These are phyloP conservation scores for Paramormyrops kingsleyae DNA, from an alignment of 2,113 vertebrate species.

Conservation along the genomic window DNA sequence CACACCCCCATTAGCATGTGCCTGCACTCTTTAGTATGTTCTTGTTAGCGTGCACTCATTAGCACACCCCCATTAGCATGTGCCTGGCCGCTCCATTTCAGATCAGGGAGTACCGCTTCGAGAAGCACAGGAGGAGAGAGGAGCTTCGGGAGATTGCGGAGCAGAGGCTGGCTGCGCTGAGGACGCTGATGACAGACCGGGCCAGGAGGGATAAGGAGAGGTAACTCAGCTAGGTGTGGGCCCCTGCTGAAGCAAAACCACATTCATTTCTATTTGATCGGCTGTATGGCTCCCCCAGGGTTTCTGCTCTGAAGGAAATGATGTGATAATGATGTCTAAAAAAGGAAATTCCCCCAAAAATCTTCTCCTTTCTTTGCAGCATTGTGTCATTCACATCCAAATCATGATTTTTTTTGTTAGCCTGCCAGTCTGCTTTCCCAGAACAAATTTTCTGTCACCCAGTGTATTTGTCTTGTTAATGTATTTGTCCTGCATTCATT, in stretches of 20 bases:
- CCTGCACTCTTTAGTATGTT: constrained; percentile 3
- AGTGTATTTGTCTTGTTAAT: not conserved
- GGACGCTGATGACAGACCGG: constrained; percentile 73
- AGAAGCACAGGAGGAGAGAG: constrained; percentile 69
- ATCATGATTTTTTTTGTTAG: not conserved
- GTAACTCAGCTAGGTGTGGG: constrained; percentile 47
- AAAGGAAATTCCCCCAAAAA: not conserved
- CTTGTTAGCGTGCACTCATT: not conserved
- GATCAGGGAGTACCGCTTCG: constrained; percentile 74
- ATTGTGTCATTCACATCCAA: not conserved
- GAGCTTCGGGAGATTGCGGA: constrained; percentile 66
- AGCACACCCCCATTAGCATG: not conserved
- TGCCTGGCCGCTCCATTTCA: constrained; percentile 43
- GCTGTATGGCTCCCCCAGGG: not conserved
- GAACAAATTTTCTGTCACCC: not conserved
- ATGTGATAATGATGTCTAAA: not conserved
- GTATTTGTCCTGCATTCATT: not conserved
- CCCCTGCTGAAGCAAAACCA: not conserved
- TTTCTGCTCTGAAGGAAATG: not conserved
- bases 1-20: not conserved
- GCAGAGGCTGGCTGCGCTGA: constrained; percentile 65
- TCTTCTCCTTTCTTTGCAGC: not conserved
- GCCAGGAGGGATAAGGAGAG: constrained; percentile 75
- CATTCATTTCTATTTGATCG: not conserved
- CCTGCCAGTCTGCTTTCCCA: not conserved